Evolutionary conservation across 2,113 vertebrate genomes (phyloP).

Genomic region (Atherinomorus stipes): DNA sequence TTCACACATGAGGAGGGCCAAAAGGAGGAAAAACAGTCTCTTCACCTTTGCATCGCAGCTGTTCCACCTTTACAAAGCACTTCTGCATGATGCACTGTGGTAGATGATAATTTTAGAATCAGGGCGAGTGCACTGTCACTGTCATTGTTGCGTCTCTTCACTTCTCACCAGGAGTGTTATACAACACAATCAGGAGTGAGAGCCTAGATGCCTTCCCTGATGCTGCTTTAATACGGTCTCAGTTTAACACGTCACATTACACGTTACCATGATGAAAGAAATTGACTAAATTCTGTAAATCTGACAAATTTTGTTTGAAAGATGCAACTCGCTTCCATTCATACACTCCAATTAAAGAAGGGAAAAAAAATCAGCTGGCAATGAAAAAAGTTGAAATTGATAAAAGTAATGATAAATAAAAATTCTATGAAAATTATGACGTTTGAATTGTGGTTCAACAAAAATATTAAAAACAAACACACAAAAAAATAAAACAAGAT

Average conservation of each 20-base stretch:
- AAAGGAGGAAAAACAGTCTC: constrained; percentile 40
- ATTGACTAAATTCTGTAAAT: too few species aligned
- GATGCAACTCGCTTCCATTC: too few species aligned
- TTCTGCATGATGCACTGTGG: constrained; percentile 11
- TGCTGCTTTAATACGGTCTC: constrained; percentile 10
- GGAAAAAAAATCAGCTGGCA: too few species aligned
- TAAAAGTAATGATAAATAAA: too few species aligned
- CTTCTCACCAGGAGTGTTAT: constrained; percentile 12
- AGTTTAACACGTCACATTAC: constrained; percentile 7
- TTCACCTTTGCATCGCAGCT: constrained; percentile 65
- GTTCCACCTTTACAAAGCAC: constrained; percentile 37
- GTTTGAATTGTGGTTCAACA: too few species aligned
- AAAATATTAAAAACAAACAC: too few species aligned
- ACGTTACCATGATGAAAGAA: too few species aligned
- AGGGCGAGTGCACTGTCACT: constrained; percentile 7
- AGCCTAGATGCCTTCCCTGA: neutral
- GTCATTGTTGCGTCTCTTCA: constrained; percentile 2
- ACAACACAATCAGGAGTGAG: constrained; percentile 12
- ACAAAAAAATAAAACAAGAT: too few species aligned
- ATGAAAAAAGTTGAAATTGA: too few species aligned
- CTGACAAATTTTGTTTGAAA: too few species aligned
- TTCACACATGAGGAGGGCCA: constrained; percentile 56
- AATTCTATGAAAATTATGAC: too few species aligned
- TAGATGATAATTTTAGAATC: constrained; percentile 32
- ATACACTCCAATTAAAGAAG: too few species aligned